phyloP scores from a whole-genome alignment of 2,888 invertebrate genomes.

The Chrysolina haemoptera region DNA sequence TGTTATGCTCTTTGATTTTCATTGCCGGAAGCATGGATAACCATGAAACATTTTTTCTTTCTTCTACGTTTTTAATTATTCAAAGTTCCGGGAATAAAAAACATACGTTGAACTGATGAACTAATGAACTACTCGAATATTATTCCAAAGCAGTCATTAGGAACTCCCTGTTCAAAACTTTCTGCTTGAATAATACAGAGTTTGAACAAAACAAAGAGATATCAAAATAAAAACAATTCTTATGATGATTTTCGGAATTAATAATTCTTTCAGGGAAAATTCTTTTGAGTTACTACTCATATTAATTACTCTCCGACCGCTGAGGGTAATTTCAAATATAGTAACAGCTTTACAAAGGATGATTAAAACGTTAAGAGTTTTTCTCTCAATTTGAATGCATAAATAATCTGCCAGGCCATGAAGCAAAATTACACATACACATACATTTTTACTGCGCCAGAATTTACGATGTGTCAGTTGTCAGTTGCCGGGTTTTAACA shows the following conservation, averaged over 20 bases:
- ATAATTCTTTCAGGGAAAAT: not conserved
- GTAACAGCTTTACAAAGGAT: conserved; percentile 26
- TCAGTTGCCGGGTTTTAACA: conserved; percentile 41
- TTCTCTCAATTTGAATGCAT: conserved; percentile 40
- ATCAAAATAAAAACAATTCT: too few species aligned
- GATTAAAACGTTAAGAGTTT: conserved; percentile 38
- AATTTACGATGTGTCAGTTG: conserved; percentile 45
- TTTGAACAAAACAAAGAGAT: too few species aligned
- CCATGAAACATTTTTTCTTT: too few species aligned
- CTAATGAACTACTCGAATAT: too few species aligned
- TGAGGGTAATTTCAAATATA: conserved; percentile 21
- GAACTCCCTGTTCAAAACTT: too few species aligned
- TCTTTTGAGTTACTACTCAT: not conserved
- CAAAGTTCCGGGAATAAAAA: too few species aligned
- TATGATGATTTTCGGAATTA: not conserved
- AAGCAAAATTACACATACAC: conserved; percentile 37
- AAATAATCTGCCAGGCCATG: conserved; percentile 37
- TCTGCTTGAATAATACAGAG: too few species aligned
- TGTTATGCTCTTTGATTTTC: too few species aligned
- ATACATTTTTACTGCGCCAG: conserved; percentile 37
- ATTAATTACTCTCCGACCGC: conserved; percentile 7
- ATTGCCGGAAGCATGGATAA: too few species aligned
- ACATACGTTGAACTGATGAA: too few species aligned
- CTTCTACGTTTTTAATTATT: too few species aligned
- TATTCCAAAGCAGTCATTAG: too few species aligned